Evolutionary conservation across 2,113 vertebrate species (phyloP).

Genomic region (Oceanodroma tethys): DNA sequence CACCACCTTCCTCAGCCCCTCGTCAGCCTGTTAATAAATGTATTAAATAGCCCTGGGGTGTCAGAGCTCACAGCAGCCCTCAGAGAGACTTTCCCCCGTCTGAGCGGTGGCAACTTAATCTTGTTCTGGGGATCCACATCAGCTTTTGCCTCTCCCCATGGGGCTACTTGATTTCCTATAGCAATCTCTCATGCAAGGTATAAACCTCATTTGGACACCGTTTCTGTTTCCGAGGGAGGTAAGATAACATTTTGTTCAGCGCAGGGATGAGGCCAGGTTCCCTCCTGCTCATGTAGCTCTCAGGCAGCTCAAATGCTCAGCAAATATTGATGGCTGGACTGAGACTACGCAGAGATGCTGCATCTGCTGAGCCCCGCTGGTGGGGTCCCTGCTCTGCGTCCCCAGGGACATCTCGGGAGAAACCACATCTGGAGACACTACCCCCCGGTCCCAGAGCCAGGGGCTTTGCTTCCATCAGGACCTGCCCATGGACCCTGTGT

Average conservation of each 20-base stretch:
- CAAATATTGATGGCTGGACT: neutral
- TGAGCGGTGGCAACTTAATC: neutral
- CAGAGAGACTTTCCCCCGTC: neutral
- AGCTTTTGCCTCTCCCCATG: neutral
- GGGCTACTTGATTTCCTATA: neutral
- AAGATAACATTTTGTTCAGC: neutral
- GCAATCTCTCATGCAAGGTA: neutral
- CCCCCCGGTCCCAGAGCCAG: neutral
- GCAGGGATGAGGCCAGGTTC: fast-evolving
- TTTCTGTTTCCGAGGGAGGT: neutral
- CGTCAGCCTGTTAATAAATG: neutral
- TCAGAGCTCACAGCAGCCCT: neutral
- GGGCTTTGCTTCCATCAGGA: neutral
- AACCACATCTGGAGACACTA: neutral
- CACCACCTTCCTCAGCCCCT: neutral
- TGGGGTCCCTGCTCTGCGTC: fast-evolving
- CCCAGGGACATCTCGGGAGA: fast-evolving
- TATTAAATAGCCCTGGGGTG: neutral
- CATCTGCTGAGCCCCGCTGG: neutral
- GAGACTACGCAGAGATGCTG: neutral
- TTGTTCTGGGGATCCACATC: neutral
- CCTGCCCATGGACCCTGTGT: neutral
- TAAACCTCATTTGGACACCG: fast-evolving
- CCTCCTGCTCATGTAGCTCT: neutral
- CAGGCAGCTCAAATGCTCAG: neutral